Evolutionary conservation across 2,113 vertebrate species (phyloP).

Genomic region (Emydocephalus ijimae): DNA sequence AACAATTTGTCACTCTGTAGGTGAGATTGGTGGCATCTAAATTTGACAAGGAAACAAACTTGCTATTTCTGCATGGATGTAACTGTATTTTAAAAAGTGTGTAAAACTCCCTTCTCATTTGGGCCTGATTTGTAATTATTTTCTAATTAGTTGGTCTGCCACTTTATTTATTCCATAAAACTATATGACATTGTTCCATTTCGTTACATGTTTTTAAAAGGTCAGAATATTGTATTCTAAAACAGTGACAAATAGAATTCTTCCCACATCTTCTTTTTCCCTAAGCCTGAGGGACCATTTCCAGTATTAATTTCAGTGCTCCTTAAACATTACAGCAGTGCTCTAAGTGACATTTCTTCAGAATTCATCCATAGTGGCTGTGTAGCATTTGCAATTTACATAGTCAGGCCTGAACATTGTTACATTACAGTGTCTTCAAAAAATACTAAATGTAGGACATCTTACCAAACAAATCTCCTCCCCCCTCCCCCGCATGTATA

Average conservation of each 20-base stretch:
- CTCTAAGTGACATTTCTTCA: not conserved
- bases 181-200: conserved; percentile 4
- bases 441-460: not conserved
- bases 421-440: not conserved
- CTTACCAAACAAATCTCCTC: not conserved
- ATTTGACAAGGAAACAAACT: not conserved
- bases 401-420: not conserved
- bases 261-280: not conserved
- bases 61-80: not conserved
- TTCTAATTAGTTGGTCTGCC: not conserved
- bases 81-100: not conserved
- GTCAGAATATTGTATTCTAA: conserved; percentile 5
- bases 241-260: not conserved
- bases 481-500: not conserved
- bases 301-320: not conserved
- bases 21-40: not conserved
- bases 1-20: not conserved
- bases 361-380: not conserved
- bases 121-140: not conserved
- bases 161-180: not conserved
- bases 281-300: not conserved
- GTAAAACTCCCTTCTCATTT: not conserved
- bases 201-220: conserved; percentile 2
- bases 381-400: not conserved
- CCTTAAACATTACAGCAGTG: not conserved